phyloP scores from a whole-genome alignment of 1,140 invertebrate species.

The Bombus superbus region DNA sequence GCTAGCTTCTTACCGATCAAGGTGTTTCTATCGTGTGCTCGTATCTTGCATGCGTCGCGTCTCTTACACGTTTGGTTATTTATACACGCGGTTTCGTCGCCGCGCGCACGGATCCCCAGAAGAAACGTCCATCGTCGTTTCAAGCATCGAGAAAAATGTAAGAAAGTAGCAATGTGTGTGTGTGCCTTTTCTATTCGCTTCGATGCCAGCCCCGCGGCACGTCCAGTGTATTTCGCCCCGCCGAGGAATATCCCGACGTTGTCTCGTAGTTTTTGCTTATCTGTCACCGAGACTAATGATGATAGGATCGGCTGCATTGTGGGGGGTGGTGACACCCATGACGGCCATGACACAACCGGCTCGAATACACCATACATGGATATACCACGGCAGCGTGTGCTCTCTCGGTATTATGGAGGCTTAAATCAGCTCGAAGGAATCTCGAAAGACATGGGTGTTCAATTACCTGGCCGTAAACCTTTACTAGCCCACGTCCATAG shows the following conservation, averaged over 20 bases:
- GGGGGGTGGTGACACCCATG: constrained; percentile 60
- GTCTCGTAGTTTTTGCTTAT: constrained; percentile 42
- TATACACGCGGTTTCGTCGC: neutral
- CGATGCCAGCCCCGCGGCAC: constrained; percentile 23
- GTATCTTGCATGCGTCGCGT: constrained; percentile 26
- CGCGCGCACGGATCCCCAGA: neutral
- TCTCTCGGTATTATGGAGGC: constrained; percentile 67
- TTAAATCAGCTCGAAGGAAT: constrained; percentile 73
- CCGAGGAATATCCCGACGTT: constrained; percentile 10
- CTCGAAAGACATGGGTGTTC: constrained; percentile 72
- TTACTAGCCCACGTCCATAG: constrained; percentile 67
- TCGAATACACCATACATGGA: constrained; percentile 61
- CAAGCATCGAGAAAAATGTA: neutral
- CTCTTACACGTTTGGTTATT: neutral
- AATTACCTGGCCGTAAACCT: constrained; percentile 76
- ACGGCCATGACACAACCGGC: constrained; percentile 50
- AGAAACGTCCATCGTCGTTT: neutral
- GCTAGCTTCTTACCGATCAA: constrained; percentile 23
- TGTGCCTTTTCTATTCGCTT: neutral
- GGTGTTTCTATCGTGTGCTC: constrained; percentile 39
- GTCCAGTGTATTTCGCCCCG: neutral
- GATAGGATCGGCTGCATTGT: constrained; percentile 60
- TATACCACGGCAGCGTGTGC: constrained; percentile 59
- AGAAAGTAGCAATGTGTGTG: too few species aligned
- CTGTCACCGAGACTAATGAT: constrained; percentile 50